Conservation (phyloP, 2,888 invertebrate species). For the Gymnosoma rotundatum region DNA sequence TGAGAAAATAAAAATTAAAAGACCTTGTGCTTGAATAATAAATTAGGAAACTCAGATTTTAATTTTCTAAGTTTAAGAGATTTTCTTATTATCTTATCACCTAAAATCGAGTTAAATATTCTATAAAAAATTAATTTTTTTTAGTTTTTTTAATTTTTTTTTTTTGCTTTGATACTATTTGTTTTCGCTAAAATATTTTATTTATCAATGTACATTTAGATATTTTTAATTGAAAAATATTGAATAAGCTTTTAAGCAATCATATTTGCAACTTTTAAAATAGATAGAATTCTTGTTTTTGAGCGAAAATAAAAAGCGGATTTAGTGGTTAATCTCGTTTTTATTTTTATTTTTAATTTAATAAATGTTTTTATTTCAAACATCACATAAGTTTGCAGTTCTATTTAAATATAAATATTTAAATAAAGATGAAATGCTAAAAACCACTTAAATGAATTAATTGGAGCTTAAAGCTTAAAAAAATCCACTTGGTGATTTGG, state of each 20-base stretch:
- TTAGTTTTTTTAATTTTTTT: too few relatives aligned
- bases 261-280: background rate
- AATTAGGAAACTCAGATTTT: too few relatives aligned
- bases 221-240: too few relatives aligned
- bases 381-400: background rate
- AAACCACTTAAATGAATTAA: constrained; percentile 16
- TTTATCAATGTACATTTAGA: too few relatives aligned
- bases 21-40: too few relatives aligned
- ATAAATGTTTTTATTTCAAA: background rate
- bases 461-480: constrained; percentile 20
- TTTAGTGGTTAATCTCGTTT: constrained; percentile 51
- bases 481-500: constrained; percentile 23
- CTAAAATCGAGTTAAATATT: too few relatives aligned
- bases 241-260: background rate
- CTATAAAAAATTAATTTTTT: too few relatives aligned
- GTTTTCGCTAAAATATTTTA: too few relatives aligned
- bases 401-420: background rate
- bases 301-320: background rate
- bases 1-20: too few relatives aligned
- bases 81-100: too few relatives aligned
- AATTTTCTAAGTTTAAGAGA: too few relatives aligned
- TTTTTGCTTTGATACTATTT: too few relatives aligned
- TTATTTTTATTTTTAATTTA: constrained; percentile 16
- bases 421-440: constrained; percentile 27
- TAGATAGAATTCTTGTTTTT: constrained; percentile 14